Evolutionary conservation across 1,140 invertebrate genomes (phyloP), one percentile per base, ranked within the genome.

Genomic region (Cylas formicarius): DNA sequence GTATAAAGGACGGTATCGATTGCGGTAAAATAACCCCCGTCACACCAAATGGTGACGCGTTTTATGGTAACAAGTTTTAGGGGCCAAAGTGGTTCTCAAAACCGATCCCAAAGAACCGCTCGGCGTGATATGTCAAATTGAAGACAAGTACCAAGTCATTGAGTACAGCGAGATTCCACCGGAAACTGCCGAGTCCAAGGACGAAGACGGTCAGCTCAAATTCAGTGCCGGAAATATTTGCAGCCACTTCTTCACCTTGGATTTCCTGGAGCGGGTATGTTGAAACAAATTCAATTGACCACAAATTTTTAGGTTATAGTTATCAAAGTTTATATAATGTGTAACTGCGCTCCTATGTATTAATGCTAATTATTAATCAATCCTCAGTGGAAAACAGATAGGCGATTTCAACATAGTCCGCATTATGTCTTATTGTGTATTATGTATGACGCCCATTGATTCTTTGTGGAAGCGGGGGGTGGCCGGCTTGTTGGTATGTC

Each of bases 211-310:
- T 0, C 70, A 80, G 40, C 70, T 99, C 0, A 78, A 83, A 0
- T 99, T 96, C 61, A 89, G 82, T 55, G 90, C 91, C 22, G 96
- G 93, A 3, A 98, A 91, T 63, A 98, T 99, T 49, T 97, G 94
- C 67, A 99, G 97, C 69, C 96, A 99, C 61, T 95, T 94, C 61
- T 98, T 99, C 65, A 87, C 86, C 0, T 63, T 84, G 0, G 76
- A 85, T 20, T 99, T 99, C 65, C 70, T 99, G 0, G 69, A 76
- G n/a, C n/a, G n/a, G n/a, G n/a, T n/a, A n/a, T n/a, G n/a, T n/a
- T n/a, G n/a, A n/a, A n/a, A n/a, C n/a, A n/a, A n/a, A n/a, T n/a
- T n/a, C n/a, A n/a, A n/a, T n/a, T n/a, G n/a, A n/a, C n/a, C n/a
- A n/a, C n/a, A n/a, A n/a, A n/a, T n/a, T n/a, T n/a, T n/a, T n/a